phyloP scores from a whole-genome alignment of 2,113 vertebrate genomes.

The Probosciger aterrimus region DNA sequence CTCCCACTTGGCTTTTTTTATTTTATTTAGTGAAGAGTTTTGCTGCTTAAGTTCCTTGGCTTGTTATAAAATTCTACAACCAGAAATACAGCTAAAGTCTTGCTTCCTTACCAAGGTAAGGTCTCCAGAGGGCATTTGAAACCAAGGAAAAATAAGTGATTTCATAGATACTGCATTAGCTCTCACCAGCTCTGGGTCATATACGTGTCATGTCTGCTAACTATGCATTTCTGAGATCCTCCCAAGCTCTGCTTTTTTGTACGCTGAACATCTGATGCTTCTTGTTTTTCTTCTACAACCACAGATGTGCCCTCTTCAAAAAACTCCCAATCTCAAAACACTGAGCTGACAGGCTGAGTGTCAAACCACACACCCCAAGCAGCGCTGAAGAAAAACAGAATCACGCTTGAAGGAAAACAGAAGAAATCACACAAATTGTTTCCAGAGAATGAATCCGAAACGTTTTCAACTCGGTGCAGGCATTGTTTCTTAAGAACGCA shows the following conservation, averaged over 20 bases:
- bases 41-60: background rate
- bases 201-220: background rate
- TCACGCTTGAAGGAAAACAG: slow-evolving; percentile 40
- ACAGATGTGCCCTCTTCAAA: slow-evolving; percentile 68
- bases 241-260: slow-evolving; percentile 42
- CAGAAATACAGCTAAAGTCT: background rate
- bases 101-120: background rate
- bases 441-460: slow-evolving; percentile 48
- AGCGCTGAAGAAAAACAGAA: slow-evolving; percentile 50
- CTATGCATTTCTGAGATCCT: slow-evolving; percentile 36
- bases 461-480: background rate
- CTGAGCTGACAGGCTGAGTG: slow-evolving; percentile 46
- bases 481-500: background rate
- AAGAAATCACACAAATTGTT: slow-evolving; percentile 51
- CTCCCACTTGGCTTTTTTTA: background rate
- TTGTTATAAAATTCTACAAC: background rate
- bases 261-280: slow-evolving; percentile 28
- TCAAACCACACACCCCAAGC: slow-evolving; percentile 57
- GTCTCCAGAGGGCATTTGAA: background rate
- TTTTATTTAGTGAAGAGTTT: background rate
- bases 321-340: slow-evolving; percentile 61
- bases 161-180: background rate
- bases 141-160: background rate
- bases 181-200: background rate
- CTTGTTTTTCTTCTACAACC: slow-evolving; percentile 51